Base-by-base conservation (phyloP, 2,888 invertebrate genomes). In the Clusia tigrina region DNA sequence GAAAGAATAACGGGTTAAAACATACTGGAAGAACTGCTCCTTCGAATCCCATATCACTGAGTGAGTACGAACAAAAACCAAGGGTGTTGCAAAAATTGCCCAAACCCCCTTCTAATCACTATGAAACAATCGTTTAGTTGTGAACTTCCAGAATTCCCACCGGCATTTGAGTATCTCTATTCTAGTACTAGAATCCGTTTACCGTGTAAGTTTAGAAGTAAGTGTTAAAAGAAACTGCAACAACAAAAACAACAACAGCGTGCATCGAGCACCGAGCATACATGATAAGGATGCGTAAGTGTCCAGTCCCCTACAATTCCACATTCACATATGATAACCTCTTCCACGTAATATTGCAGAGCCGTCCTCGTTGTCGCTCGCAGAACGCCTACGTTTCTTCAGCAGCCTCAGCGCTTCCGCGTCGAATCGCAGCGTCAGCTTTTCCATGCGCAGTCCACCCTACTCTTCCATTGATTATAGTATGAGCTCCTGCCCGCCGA, bases 351-450 rank as follows among this genome's bases (percentile, higher is more conserved):
- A n/a, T n/a, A 56, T 69, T 69, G 51, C 74, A 83, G 83, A 83
- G 64, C 83, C 83, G 37, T 81, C 83, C 64, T 81, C 83, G 20
- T 68, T 83, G 57, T 80, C 83, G 58, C 72, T 83, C 52, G 78
- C 83, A 63, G 83, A 83, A 67, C 77, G 83, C 2, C 69, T 82
- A 63, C 78, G 79, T 58, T 81, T 83, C 72, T 83, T 83, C 67
- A 81, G 78, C 69, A 82, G 72, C 62, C 74, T 82, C 17, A 78
- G 80, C 63, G 58, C 18, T 12, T 60, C 25, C 12, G 55, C 3
- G 17, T 15, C 59, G 56, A 69, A 3, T 54, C 68, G 67, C 54
- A 66, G 23, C 24, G 65, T 61, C 15, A 74, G 68, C 63, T 74
- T 74, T 26, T 71, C 70, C 57, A 68, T 64, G 18, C 67, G 67